Percentiles rank a stretch among this genome's conserved stretches.
Evolutionary conservation across 2,113 vertebrate genomes (phyloP).

Genomic region (Diphyllodes magnificus): DNA sequence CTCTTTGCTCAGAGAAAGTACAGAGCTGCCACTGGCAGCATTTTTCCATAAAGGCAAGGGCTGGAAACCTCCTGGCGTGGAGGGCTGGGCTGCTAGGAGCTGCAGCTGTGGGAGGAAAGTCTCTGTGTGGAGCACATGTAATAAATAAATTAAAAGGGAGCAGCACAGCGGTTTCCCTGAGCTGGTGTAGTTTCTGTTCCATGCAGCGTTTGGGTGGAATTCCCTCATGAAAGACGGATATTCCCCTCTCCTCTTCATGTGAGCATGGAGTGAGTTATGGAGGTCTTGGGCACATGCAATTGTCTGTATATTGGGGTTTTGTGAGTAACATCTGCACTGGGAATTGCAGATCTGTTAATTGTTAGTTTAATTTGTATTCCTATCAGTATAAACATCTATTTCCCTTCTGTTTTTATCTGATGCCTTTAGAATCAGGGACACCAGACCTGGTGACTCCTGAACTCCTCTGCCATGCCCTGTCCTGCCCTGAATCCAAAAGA

Average conservation of each 20-base stretch:
- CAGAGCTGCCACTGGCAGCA: neutral
- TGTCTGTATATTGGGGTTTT: neutral
- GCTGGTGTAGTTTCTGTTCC: neutral
- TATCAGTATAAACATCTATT: neutral
- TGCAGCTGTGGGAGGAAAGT: neutral
- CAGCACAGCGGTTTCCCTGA: accelerated
- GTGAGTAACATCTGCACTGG: neutral
- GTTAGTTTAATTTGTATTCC: neutral
- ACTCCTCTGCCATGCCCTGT: neutral
- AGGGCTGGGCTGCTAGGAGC: neutral
- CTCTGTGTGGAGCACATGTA: neutral
- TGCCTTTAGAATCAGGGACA: neutral
- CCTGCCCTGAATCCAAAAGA: neutral
- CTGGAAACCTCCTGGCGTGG: constrained; percentile 17
- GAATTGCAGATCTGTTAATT: neutral
- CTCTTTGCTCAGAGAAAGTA: constrained; percentile 1
- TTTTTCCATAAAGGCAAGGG: neutral
- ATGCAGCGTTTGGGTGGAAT: neutral
- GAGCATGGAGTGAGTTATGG: neutral
- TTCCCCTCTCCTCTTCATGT: neutral
- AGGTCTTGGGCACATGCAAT: neutral
- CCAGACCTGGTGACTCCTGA: neutral
- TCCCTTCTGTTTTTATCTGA: neutral
- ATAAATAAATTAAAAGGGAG: neutral
- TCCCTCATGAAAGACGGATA: neutral